Conservation (phyloP, 2,888 invertebrate genomes). For the Morpho achilles region DNA sequence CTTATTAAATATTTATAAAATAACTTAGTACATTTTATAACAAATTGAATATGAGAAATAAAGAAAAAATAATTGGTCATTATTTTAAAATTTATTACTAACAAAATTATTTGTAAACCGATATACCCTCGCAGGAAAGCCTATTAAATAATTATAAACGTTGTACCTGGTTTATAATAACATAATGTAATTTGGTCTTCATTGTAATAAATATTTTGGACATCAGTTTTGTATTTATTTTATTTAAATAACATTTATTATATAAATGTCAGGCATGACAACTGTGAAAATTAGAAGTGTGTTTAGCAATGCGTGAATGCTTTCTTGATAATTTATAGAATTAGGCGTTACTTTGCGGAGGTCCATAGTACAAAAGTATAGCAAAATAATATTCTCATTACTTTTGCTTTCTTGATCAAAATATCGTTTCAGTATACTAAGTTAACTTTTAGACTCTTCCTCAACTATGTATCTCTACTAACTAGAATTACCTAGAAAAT, state of each 20-base stretch:
- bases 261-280: too few species aligned
- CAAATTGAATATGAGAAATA: constrained; percentile 13
- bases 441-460: too few species aligned
- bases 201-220: constrained; percentile 76
- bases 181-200: constrained; percentile 65
- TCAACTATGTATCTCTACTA: too few species aligned
- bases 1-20: constrained; percentile 6
- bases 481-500: too few species aligned
- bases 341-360: too few species aligned
- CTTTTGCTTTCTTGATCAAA: too few species aligned
- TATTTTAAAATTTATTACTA: constrained; percentile 16
- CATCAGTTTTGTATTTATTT: constrained; percentile 37
- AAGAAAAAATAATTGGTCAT: constrained; percentile 4
- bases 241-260: not conserved
- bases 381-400: too few species aligned
- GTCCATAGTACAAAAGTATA: too few species aligned
- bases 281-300: too few species aligned
- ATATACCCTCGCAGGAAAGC: constrained; percentile 41
- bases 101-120: constrained; percentile 11
- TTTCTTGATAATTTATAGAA: too few species aligned
- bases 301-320: too few species aligned
- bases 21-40: constrained; percentile 8
- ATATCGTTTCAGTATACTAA: too few species aligned
- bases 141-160: constrained; percentile 57
- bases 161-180: constrained; percentile 77